phyloP scores from a whole-genome alignment of 2,113 vertebrate genomes.

The Festucalex cinctus region DNA sequence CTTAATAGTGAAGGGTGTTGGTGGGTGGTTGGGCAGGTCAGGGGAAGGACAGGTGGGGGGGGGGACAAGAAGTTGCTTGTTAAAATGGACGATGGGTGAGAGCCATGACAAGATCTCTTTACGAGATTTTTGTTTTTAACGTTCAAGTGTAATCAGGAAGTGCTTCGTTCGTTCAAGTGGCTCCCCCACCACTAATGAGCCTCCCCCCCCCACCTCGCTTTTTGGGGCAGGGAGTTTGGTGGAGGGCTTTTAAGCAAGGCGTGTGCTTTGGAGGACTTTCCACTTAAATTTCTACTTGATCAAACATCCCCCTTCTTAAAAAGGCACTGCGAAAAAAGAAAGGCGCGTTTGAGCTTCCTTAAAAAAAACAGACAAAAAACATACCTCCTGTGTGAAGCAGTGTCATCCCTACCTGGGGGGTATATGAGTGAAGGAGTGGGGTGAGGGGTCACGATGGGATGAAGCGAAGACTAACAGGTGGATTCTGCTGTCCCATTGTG shows the following conservation, averaged over 20 bases:
- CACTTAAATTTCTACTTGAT: slow-evolving; percentile 22
- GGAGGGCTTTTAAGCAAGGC: slow-evolving; percentile 26
- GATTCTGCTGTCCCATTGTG: slow-evolving; percentile 2
- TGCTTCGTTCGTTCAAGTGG: slow-evolving; percentile 63
- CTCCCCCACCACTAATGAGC: slow-evolving; percentile 14
- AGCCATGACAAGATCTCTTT: slow-evolving; percentile 48
- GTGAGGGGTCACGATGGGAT: slow-evolving; percentile 30
- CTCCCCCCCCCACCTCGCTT: not conserved
- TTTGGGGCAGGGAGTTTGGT: not conserved
- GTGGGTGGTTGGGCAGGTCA: slow-evolving; percentile 52
- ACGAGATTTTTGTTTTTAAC: slow-evolving; percentile 31
- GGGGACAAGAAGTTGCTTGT: slow-evolving; percentile 9
- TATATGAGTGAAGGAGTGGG: slow-evolving; percentile 31
- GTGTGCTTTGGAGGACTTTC: slow-evolving; percentile 16
- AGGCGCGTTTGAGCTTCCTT: slow-evolving; percentile 54
- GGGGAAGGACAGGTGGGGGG: not conserved
- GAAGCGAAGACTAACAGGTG: slow-evolving; percentile 31
- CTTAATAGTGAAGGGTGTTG: slow-evolving; percentile 72
- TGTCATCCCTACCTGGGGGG: slow-evolving; percentile 19
- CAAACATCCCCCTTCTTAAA: slow-evolving; percentile 40
- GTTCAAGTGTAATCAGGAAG: slow-evolving; percentile 91
- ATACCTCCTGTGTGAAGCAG: slow-evolving; percentile 12
- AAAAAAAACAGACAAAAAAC: slow-evolving; percentile 20
- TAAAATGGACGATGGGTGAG: slow-evolving; percentile 55
- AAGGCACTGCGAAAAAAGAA: slow-evolving; percentile 74